Percentiles rank a stretch among this genome's conserved stretches.
These are phyloP conservation scores for Manis javanica DNA, from an alignment of 2,797 vertebrate species.

Conservation along the genomic window DNA sequence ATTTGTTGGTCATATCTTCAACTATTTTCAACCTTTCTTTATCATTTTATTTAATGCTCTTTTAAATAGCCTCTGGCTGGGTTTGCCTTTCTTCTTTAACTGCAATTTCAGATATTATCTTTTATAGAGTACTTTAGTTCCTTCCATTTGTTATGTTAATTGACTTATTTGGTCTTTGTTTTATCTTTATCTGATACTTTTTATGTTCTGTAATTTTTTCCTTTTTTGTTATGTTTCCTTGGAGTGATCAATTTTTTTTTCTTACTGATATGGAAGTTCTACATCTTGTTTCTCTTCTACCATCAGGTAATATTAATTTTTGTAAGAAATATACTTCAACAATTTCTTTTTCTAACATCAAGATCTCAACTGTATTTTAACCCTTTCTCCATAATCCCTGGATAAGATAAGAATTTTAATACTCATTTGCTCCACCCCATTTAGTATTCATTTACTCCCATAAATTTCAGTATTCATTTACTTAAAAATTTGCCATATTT, in stretches of 20 bases:
- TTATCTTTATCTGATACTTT: neutral
- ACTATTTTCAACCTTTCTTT: neutral
- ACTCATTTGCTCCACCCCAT: neutral
- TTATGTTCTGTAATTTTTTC: neutral
- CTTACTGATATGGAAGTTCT: neutral
- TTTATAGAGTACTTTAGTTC: slow-evolving; percentile 1
- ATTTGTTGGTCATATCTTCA: neutral
- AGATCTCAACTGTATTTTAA: neutral
- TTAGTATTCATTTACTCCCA: neutral
- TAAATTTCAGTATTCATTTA: no score
- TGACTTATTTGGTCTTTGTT: neutral
- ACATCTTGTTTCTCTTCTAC: neutral
- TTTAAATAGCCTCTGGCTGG: neutral
- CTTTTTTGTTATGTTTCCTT: neutral
- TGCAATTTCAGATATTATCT: neutral
- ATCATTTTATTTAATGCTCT: slow-evolving; percentile 21
- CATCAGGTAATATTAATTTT: neutral
- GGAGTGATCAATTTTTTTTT: neutral
- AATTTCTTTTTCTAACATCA: neutral
- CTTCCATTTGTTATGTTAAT: neutral
- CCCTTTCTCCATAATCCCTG: neutral
- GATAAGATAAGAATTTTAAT: neutral
- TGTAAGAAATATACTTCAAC: neutral
- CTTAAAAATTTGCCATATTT: neutral
- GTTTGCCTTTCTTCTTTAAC: neutral